These are phyloP conservation scores for Mesaphorura yosii DNA, from an alignment of 1,140 invertebrate species.

Conservation along the genomic window DNA sequence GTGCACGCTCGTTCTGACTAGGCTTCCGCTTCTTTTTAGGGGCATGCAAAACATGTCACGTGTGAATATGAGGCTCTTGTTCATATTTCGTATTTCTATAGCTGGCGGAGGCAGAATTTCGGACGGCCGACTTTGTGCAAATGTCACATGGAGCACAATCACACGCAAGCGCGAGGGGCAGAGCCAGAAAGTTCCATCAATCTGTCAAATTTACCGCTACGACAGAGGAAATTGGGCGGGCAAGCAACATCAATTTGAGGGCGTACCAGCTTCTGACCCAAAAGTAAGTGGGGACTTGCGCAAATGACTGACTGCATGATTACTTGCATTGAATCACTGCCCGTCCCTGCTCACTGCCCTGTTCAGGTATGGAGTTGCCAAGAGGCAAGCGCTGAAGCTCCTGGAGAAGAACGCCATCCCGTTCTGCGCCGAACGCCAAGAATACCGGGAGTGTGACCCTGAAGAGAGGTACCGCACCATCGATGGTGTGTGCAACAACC, in stretches of 20 bases:
- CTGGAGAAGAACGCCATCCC: not conserved
- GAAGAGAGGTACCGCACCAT: slow-evolving; percentile 35
- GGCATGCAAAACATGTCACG: too few species aligned
- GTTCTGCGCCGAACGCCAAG: slow-evolving; percentile 1
- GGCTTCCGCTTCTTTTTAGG: too few species aligned
- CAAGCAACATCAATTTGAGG: slow-evolving; percentile 6
- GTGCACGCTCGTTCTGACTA: too few species aligned
- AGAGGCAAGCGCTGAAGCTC: slow-evolving; percentile 1
- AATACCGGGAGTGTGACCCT: not conserved
- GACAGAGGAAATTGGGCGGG: slow-evolving; percentile 8
- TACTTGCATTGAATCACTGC: not conserved
- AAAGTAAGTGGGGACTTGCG: slow-evolving; percentile 3
- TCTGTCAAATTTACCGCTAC: slow-evolving; percentile 7
- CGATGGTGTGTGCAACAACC: slow-evolving; percentile 44
- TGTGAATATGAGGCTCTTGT: too few species aligned
- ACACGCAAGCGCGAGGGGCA: too few species aligned
- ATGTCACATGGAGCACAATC: not conserved
- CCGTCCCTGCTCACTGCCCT: not conserved
- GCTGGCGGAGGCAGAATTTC: not conserved
- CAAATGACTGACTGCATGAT: not conserved
- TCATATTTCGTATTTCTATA: too few species aligned
- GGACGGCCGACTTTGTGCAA: not conserved
- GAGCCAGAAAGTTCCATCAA: not conserved
- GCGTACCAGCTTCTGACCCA: slow-evolving; percentile 2
- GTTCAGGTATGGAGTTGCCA: not conserved